A percentile compares a stretch with the other conserved stretches of the same genome.
These are phyloP conservation scores for Temnothorax ravouxi DNA, from an alignment of 2,888 invertebrate genomes.

Conservation along the genomic window DNA sequence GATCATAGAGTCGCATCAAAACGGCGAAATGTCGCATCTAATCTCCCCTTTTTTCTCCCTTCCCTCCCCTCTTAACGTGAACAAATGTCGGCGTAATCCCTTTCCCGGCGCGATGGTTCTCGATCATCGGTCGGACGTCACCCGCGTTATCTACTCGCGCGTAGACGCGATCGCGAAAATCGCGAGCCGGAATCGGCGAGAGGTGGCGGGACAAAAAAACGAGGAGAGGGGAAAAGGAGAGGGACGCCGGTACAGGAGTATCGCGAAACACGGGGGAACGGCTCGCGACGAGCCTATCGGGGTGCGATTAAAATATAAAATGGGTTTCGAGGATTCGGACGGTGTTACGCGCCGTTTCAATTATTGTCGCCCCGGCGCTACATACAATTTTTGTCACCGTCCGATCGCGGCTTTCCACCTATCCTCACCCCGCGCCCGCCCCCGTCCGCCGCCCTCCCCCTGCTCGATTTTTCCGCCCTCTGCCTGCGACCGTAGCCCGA, in stretches of 20 bases:
- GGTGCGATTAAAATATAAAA: slow-evolving; percentile 84
- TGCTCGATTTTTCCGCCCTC: slow-evolving; percentile 43
- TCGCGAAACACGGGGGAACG: slow-evolving; percentile 57
- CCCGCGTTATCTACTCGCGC: slow-evolving; percentile 54
- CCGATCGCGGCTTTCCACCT: slow-evolving; percentile 80
- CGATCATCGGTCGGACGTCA: slow-evolving; percentile 50
- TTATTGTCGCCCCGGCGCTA: slow-evolving; percentile 80
- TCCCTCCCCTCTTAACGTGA: neutral
- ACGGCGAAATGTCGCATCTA: slow-evolving; percentile 35
- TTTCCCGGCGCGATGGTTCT: slow-evolving; percentile 34
- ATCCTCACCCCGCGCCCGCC: slow-evolving; percentile 41
- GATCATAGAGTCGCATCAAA: slow-evolving; percentile 3
- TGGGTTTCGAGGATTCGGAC: slow-evolving; percentile 83
- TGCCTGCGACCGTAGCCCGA: slow-evolving; percentile 61
- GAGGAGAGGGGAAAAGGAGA: slow-evolving; percentile 50
- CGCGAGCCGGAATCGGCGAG: slow-evolving; percentile 32
- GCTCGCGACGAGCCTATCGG: slow-evolving; percentile 76
- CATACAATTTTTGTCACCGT: slow-evolving; percentile 80
- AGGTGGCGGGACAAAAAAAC: slow-evolving; percentile 4
- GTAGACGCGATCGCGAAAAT: slow-evolving; percentile 54
- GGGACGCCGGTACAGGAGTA: slow-evolving; percentile 51
- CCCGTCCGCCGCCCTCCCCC: neutral
- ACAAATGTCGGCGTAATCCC: slow-evolving; percentile 48
- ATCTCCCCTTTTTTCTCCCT: neutral
- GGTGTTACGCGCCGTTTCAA: slow-evolving; percentile 84